phyloP scores from a whole-genome alignment of 1,140 invertebrate genomes.

The Trachelipus rathkii region DNA sequence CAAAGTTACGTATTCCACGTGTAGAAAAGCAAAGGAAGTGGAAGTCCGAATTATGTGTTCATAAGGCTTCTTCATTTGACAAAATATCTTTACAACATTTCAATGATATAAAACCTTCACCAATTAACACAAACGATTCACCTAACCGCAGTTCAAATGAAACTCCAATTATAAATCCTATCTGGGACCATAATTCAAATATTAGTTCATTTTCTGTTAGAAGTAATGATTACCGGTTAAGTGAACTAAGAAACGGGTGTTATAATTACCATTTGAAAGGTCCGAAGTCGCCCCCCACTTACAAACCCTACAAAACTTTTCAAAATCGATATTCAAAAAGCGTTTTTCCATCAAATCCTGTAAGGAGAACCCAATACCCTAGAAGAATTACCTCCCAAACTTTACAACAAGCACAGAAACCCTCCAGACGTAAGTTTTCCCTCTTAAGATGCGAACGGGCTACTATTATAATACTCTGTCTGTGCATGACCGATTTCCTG shows the following conservation, averaged over 20 bases:
- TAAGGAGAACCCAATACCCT: background rate
- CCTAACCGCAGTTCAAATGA: too few species aligned
- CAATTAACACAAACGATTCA: too few species aligned
- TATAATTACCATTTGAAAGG: background rate
- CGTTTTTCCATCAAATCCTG: too few species aligned
- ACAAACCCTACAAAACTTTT: background rate
- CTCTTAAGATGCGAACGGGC: background rate
- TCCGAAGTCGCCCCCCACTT: background rate
- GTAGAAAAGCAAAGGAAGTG: background rate
- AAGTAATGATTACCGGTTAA: too few species aligned
- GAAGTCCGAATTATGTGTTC: background rate
- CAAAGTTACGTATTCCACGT: background rate
- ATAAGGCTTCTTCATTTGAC: too few species aligned
- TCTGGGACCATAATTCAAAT: too few species aligned
- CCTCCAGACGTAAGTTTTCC: background rate
- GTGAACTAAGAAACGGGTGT: too few species aligned
- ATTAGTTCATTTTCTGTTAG: too few species aligned
- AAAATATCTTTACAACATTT: too few species aligned
- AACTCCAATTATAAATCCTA: too few species aligned
- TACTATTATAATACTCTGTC: background rate
- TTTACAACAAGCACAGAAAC: background rate
- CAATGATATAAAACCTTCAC: too few species aligned
- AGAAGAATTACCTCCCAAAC: background rate
- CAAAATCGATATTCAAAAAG: too few species aligned
- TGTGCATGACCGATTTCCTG: background rate